Conservation (phyloP, 2,113 vertebrate genomes). For the Coturnix japonica region DNA sequence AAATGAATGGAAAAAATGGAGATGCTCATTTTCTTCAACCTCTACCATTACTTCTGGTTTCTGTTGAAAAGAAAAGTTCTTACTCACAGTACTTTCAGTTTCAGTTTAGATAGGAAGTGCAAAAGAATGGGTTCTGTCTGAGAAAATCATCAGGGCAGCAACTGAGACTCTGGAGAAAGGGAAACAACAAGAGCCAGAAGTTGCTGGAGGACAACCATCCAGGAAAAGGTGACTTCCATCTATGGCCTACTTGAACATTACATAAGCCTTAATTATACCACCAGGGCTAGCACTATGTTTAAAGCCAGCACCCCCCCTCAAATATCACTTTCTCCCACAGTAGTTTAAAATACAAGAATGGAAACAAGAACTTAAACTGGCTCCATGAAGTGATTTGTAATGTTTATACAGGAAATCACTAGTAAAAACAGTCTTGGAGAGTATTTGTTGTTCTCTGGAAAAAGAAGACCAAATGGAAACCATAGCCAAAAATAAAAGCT, state of each 20-base stretch:
- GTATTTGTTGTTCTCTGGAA: background rate
- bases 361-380: slow-evolving; percentile 7
- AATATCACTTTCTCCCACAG: background rate
- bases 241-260: background rate
- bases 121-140: background rate
- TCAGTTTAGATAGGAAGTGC: slow-evolving; percentile 18
- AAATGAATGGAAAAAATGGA: background rate
- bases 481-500: background rate
- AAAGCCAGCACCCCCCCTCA: background rate
- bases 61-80: slow-evolving; percentile 11
- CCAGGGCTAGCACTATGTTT: background rate
- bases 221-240: background rate
- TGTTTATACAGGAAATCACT: background rate
- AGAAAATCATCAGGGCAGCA: background rate
- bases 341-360: background rate
- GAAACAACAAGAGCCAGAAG: background rate
- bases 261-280: background rate
- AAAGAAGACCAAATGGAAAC: background rate
- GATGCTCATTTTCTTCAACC: background rate
- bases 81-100: slow-evolving; percentile 37
- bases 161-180: background rate
- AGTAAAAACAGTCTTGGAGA: background rate
- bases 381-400: background rate
- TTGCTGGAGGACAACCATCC: background rate
- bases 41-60: slow-evolving; percentile 24